Percentiles rank a stretch among this genome's conserved stretches.
Evolutionary conservation across 2,888 invertebrate genomes (phyloP).

Genomic region (Ariolimax columbianus): DNA sequence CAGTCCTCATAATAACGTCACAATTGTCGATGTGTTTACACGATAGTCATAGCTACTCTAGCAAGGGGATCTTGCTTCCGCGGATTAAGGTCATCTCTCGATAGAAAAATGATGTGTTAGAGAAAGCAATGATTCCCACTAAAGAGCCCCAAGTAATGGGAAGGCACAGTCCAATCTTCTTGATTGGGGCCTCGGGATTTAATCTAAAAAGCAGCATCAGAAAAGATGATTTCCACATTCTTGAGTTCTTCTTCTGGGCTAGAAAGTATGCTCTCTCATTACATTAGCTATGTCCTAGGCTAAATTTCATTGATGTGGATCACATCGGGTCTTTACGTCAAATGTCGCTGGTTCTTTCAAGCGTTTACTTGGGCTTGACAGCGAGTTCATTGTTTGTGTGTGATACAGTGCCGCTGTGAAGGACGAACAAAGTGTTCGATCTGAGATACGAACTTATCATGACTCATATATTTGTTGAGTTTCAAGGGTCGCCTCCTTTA

Average conservation of each 20-base stretch:
- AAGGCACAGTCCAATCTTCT: slow-evolving; percentile 7
- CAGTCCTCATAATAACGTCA: background rate
- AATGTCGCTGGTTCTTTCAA: slow-evolving; percentile 8
- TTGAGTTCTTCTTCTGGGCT: background rate
- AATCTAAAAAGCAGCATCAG: background rate
- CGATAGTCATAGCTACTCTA: background rate
- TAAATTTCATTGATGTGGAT: background rate
- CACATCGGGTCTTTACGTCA: slow-evolving; percentile 37
- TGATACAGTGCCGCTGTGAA: background rate
- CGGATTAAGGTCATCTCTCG: background rate
- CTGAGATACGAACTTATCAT: too few relatives aligned
- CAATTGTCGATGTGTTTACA: slow-evolving; percentile 27
- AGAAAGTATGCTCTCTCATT: slow-evolving; percentile 22
- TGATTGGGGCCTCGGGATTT: background rate
- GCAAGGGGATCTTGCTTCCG: slow-evolving; percentile 1
- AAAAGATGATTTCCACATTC: slow-evolving; percentile 24
- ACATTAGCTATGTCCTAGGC: slow-evolving; percentile 24
- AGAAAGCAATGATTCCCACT: background rate
- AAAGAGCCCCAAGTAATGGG: background rate
- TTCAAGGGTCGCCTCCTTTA: too few relatives aligned
- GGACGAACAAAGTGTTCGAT: background rate
- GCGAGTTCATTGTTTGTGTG: too few relatives aligned
- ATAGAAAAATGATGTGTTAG: background rate
- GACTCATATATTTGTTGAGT: too few relatives aligned
- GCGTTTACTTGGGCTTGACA: background rate